phyloP scores from a whole-genome alignment of 2,888 invertebrate species.

The Trilocha varians region DNA sequence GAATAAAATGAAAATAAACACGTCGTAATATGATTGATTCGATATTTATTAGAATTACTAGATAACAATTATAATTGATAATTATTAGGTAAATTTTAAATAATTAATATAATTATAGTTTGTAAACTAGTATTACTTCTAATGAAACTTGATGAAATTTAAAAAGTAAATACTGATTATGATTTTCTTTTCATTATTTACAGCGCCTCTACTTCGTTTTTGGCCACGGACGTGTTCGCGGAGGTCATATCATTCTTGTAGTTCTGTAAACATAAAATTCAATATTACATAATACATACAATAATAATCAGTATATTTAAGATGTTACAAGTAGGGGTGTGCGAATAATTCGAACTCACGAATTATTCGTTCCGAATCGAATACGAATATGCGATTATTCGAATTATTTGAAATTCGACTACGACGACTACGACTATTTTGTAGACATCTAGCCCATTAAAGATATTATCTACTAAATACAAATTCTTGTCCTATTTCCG shows the following conservation, averaged over 20 bases:
- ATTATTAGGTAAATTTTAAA: too few species aligned
- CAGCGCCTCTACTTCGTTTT: conserved; percentile 51
- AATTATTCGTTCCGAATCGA: too few species aligned
- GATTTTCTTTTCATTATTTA: too few species aligned
- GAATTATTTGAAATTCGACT: too few species aligned
- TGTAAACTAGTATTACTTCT: neutral
- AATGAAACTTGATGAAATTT: conserved; percentile 1
- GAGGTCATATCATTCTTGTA: conserved; percentile 36
- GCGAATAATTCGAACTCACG: too few species aligned
- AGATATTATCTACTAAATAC: too few species aligned
- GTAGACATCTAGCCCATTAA: too few species aligned
- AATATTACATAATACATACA: neutral
- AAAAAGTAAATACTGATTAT: too few species aligned
- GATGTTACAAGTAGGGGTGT: too few species aligned
- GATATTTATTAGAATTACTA: neutral
- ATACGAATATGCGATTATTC: too few species aligned
- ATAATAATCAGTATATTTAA: neutral
- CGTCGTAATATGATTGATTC: neutral
- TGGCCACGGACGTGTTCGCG: conserved; percentile 27
- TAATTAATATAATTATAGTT: neutral
- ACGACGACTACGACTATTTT: too few species aligned
- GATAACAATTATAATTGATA: neutral
- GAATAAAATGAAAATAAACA: neutral
- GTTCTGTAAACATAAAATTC: conserved; percentile 37
- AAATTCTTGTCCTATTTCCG: too few species aligned